Evolutionary conservation across 1,140 invertebrate genomes (phyloP).

Genomic region (Philotrypesis tridentata): DNA sequence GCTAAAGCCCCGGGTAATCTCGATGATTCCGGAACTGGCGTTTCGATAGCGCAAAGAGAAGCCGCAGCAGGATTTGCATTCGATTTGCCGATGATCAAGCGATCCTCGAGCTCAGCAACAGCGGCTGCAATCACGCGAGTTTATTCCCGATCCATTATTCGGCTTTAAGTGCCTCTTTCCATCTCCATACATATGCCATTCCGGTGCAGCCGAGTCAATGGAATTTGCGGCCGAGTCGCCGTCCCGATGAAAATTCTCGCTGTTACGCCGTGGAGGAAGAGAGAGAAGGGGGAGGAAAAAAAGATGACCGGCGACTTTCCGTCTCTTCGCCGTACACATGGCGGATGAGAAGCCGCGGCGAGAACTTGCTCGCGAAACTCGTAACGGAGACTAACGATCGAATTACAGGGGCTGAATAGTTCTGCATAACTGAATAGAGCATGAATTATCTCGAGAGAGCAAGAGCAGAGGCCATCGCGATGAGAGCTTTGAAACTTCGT

Average conservation of each 20-base stretch:
- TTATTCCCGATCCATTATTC: slow-evolving; percentile 10
- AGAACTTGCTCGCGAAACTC: neutral
- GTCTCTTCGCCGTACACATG: neutral
- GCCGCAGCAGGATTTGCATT: slow-evolving; percentile 29
- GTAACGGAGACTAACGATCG: neutral
- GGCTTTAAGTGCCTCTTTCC: slow-evolving; percentile 16
- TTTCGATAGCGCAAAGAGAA: slow-evolving; percentile 3
- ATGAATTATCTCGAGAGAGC: neutral
- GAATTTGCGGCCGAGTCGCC: slow-evolving; percentile 5
- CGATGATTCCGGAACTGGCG: slow-evolving; percentile 1
- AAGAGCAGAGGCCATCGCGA: neutral
- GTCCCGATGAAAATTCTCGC: neutral
- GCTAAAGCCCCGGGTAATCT: neutral
- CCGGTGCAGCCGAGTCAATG: neutral
- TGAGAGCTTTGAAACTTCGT: neutral
- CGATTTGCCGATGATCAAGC: slow-evolving; percentile 37
- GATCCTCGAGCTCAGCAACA: neutral
- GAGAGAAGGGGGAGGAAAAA: too few species aligned
- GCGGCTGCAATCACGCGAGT: too few species aligned
- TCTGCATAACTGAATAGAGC: neutral
- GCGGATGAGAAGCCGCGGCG: too few species aligned
- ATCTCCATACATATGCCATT: neutral
- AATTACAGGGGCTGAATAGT: neutral
- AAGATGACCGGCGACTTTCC: neutral
- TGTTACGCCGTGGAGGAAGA: neutral